Evolutionary conservation across 2,113 vertebrate genomes (phyloP).

Genomic region (Xiphorhynchus elegans): DNA sequence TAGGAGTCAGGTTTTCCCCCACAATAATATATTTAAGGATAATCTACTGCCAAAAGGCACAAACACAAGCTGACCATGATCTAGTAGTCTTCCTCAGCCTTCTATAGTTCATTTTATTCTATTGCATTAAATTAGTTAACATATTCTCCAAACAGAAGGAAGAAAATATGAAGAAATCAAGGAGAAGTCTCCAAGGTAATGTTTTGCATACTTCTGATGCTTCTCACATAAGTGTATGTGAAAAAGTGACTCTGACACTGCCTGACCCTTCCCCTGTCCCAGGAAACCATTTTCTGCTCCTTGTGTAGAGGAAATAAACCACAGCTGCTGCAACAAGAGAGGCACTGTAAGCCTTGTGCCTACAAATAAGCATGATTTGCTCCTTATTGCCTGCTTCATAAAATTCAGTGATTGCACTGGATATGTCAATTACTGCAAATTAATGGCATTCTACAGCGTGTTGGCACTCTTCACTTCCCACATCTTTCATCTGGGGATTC

Average conservation of each 20-base stretch:
- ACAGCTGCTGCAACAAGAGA: conserved; percentile 11
- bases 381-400: neutral
- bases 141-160: neutral
- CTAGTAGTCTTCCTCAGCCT: neutral
- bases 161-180: neutral
- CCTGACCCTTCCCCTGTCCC: neutral
- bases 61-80: neutral
- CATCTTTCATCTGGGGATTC: neutral
- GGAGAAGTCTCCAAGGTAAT: neutral
- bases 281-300: neutral
- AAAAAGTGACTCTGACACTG: neutral
- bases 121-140: neutral
- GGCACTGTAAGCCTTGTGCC: neutral
- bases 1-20: neutral
- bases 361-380: neutral
- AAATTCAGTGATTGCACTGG: conserved; percentile 16
- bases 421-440: conserved; percentile 42
- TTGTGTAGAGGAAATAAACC: neutral
- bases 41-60: neutral
- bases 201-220: neutral
- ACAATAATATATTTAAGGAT: neutral
- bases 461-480: neutral
- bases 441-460: neutral
- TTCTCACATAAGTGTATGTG: neutral
- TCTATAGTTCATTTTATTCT: neutral